Evolutionary conservation across 2,888 invertebrate species (phyloP), one percentile per base, ranked within the genome.

Genomic region (Tenthredo amoena): DNA sequence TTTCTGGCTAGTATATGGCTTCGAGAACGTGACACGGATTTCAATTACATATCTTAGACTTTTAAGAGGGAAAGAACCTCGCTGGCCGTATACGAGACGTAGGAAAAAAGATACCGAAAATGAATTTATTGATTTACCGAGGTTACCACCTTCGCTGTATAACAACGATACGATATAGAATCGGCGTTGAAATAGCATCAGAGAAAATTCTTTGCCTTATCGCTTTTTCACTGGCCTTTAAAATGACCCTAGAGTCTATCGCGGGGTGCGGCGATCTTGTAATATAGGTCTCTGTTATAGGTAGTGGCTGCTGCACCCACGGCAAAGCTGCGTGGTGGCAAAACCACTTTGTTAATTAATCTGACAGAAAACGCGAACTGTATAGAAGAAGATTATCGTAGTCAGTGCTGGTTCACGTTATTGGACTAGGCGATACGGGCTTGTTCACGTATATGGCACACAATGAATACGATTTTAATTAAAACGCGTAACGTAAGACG

Each of bases 331-430:
- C 31, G 68, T 26, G 21, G 68, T 26, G 26, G 34, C 68, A 34
- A 26, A 68, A 34, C 18, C 81, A 81, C 81, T 81, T 62, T 62
- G 81, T 62, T 81, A 81, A 81, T 81, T 81, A 81, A 81, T 81
- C 40, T 12, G 62, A 40, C 55, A 21, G 21, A 62, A 81, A 81
- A 81, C 81, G 81, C 81, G 40, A 81, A 62, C 40, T 62, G 21
- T 81, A 40, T 37, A 15, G 9, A 37, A 37, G 50, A 26, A 9
- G 77, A 50, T 50, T 74, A 43, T 74, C 6, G 34, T 37, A 12
- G 43, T 77, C 26, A 47, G 26, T 21, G 7, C 18, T 50, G 15
- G 34, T 68, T 68, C 47, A 68, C 34, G 34, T 34, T 68, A 12
- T 68, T 68, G 68, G 68, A 34, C 31, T 68, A 18, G 68, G 34